Evolutionary conservation across 2,888 invertebrate species (phyloP).

Genomic region (Perizoma affinitatum): DNA sequence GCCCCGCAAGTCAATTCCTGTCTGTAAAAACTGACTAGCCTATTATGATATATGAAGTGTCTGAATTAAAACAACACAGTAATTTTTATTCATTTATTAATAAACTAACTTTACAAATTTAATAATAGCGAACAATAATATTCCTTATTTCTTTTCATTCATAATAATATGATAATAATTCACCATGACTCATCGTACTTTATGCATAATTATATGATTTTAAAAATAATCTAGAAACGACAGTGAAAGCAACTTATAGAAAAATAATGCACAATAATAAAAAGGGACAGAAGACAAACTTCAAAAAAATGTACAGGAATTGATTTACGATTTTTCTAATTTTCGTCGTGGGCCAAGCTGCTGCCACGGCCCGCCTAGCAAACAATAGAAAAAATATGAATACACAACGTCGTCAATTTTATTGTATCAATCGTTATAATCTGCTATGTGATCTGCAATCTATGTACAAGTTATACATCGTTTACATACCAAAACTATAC

Average conservation of each 20-base stretch:
- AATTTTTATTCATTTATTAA: slow-evolving; percentile 84
- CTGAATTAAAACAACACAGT: slow-evolving; percentile 63
- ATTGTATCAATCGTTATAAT: slow-evolving; percentile 80
- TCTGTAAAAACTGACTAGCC: no score
- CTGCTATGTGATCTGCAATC: slow-evolving; percentile 70
- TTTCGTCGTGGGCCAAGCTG: slow-evolving; percentile 8
- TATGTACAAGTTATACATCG: slow-evolving; percentile 80
- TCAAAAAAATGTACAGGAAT: slow-evolving; percentile 64
- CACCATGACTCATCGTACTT: slow-evolving; percentile 80
- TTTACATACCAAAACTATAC: slow-evolving; percentile 82
- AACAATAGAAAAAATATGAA: slow-evolving; percentile 36
- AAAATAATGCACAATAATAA: slow-evolving; percentile 82
- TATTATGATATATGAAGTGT: no score
- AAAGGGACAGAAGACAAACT: slow-evolving; percentile 57
- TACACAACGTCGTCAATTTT: slow-evolving; percentile 47
- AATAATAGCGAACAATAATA: slow-evolving; percentile 85
- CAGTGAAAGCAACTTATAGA: slow-evolving; percentile 82
- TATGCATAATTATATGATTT: slow-evolving; percentile 83
- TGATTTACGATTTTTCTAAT: slow-evolving; percentile 34
- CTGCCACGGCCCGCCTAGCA: slow-evolving; percentile 24
- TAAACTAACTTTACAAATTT: slow-evolving; percentile 85
- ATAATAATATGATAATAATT: slow-evolving; percentile 75
- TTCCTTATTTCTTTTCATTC: slow-evolving; percentile 84
- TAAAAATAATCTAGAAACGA: slow-evolving; percentile 82
- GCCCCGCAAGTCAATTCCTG: no score